Evolutionary conservation across 2,888 invertebrate species (phyloP).

Genomic region (Rhaphigaster nebulosa): DNA sequence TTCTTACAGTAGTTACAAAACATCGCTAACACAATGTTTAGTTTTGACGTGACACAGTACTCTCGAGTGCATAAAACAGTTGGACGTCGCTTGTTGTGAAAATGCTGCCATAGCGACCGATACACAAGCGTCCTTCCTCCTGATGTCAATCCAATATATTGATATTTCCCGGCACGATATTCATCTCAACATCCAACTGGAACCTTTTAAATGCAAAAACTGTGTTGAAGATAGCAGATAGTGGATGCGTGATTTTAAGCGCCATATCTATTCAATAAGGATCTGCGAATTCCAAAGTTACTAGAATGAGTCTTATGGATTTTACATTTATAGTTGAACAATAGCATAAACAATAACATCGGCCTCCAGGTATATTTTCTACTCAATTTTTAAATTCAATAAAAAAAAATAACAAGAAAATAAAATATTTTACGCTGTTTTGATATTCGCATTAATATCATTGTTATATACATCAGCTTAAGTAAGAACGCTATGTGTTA

Average conservation of each 20-base stretch:
- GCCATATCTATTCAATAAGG: background rate
- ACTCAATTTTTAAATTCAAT: no score
- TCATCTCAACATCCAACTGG: constrained; percentile 19
- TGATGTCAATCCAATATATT: constrained; percentile 48
- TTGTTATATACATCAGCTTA: no score
- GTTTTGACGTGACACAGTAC: background rate
- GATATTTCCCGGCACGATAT: constrained; percentile 41
- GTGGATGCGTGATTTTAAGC: background rate
- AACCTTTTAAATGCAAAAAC: background rate
- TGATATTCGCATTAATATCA: no score
- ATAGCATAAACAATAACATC: no score
- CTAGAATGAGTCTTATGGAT: background rate
- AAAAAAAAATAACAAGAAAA: no score
- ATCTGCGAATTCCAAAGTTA: background rate
- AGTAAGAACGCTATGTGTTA: no score
- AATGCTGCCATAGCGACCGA: background rate
- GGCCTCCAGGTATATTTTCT: no score
- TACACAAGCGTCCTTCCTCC: constrained; percentile 23
- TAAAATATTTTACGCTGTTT: no score
- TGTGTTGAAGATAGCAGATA: constrained; percentile 9
- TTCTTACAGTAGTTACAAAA: constrained; percentile 13
- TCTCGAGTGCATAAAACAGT: background rate
- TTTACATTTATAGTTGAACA: background rate
- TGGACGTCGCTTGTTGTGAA: background rate
- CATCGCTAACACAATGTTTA: background rate